Conservation (phyloP, 2,797 vertebrate species). For the Glossophaga mutica region DNA sequence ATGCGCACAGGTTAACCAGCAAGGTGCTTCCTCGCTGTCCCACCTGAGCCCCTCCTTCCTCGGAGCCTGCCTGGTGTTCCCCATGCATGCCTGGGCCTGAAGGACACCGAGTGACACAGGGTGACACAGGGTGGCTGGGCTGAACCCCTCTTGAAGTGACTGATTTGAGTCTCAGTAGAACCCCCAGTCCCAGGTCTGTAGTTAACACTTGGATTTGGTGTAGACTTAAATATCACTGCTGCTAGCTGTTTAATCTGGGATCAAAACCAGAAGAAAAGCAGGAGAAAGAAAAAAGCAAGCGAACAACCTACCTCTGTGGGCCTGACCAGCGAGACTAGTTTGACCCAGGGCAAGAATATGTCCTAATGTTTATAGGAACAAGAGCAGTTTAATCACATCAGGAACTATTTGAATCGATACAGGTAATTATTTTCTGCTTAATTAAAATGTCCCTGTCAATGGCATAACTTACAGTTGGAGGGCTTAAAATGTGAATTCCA, state of each 20-base stretch:
- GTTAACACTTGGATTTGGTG: not conserved
- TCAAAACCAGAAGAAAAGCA: not conserved
- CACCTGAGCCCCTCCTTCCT: not conserved
- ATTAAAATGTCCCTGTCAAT: constrained; percentile 43
- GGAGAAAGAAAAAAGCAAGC: not conserved
- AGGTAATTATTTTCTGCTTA: constrained; percentile 47
- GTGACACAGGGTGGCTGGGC: not conserved
- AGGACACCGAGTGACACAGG: too few species aligned
- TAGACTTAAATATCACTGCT: constrained; percentile 3
- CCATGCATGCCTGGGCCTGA: not conserved
- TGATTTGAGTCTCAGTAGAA: not conserved
- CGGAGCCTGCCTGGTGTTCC: not conserved
- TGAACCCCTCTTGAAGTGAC: not conserved
- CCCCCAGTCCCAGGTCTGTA: not conserved
- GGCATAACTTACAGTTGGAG: not conserved
- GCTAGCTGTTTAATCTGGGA: constrained; percentile 17
- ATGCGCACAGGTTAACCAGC: not conserved
- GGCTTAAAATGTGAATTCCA: constrained; percentile 43
- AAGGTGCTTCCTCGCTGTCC: not conserved
- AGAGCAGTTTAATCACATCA: not conserved
- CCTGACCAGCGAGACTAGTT: not conserved
- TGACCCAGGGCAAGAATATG: not conserved
- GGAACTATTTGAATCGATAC: constrained; percentile 21
- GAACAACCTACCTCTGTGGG: not conserved
- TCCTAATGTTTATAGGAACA: not conserved